A percentile compares a stretch with the other conserved stretches of the same genome.
Evolutionary conservation across 2,113 vertebrate genomes (phyloP).

Genomic region (Epinephelus fuscoguttatus): DNA sequence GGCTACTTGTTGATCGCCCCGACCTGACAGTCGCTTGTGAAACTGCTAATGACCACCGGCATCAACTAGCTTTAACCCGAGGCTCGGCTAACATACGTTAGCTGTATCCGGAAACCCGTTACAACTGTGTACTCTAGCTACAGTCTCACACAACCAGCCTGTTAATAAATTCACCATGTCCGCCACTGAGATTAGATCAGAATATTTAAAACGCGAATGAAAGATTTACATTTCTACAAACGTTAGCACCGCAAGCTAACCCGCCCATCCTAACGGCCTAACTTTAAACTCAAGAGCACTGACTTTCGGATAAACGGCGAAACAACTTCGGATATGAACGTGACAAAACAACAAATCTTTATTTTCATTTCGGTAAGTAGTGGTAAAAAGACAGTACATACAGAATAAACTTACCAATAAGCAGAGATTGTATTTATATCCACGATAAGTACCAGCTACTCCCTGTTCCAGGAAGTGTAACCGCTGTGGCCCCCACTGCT

Average conservation of each 20-base stretch:
- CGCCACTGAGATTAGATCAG: neutral
- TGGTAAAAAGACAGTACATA: neutral
- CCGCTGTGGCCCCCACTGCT: neutral
- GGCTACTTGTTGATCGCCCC: neutral
- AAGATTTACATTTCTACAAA: neutral
- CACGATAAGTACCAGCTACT: constrained; percentile 24
- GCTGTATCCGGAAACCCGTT: neutral
- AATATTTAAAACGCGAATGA: neutral
- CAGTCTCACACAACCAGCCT: neutral
- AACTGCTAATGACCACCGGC: constrained; percentile 6
- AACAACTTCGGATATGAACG: neutral
- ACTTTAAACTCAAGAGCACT: neutral
- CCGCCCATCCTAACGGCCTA: constrained; percentile 50
- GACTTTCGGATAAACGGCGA: neutral
- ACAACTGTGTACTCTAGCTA: neutral
- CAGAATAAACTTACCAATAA: constrained; percentile 44
- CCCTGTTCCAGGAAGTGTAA: constrained; percentile 63
- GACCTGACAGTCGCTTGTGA: too few relatives aligned
- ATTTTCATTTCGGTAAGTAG: neutral
- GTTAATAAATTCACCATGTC: fast-evolving
- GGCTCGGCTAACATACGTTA: neutral
- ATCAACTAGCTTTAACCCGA: constrained; percentile 5
- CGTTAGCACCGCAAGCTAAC: constrained; percentile 42
- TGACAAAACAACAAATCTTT: fast-evolving
- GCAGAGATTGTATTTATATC: constrained; percentile 23